These are phyloP conservation scores for Gadus chalcogrammus DNA, from an alignment of 2,113 vertebrate species.

Conservation along the genomic window DNA sequence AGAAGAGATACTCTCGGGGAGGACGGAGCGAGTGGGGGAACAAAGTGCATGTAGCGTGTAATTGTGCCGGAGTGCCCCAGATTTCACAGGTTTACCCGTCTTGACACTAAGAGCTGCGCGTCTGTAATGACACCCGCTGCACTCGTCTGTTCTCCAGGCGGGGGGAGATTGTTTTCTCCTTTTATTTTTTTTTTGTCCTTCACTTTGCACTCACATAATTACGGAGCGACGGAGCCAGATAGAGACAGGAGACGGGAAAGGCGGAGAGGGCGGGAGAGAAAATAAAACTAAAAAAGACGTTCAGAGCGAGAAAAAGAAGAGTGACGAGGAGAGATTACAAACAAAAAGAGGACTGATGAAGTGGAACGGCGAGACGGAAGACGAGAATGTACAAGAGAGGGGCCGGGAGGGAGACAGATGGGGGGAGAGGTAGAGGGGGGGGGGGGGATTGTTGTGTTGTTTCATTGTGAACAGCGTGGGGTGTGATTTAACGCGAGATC, in stretches of 20 bases:
- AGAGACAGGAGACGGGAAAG: background rate
- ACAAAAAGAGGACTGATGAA: too few species aligned
- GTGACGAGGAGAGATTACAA: background rate
- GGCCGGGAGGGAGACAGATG: too few species aligned
- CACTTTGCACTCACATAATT: background rate
- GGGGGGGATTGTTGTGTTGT: too few species aligned
- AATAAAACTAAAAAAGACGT: background rate
- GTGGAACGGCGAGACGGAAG: too few species aligned
- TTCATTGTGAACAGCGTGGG: too few species aligned
- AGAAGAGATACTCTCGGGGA: background rate
- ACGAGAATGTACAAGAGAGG: too few species aligned
- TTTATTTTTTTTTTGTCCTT: background rate
- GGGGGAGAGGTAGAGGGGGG: too few species aligned
- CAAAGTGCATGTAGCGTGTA: background rate
- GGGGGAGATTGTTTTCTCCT: background rate
- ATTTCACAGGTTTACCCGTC: background rate
- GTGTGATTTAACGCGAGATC: too few species aligned
- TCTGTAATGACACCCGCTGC: slow-evolving; percentile 8
- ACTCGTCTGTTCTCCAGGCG: slow-evolving; percentile 2
- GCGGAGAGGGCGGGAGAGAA: slow-evolving; percentile 5
- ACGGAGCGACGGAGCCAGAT: background rate
- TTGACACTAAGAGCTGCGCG: slow-evolving; percentile 1
- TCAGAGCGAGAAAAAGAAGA: background rate
- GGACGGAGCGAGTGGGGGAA: background rate
- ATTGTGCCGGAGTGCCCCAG: background rate